These are phyloP conservation scores for Leptopterna dolabrata DNA, from an alignment of 2,888 invertebrate genomes.

Conservation along the genomic window DNA sequence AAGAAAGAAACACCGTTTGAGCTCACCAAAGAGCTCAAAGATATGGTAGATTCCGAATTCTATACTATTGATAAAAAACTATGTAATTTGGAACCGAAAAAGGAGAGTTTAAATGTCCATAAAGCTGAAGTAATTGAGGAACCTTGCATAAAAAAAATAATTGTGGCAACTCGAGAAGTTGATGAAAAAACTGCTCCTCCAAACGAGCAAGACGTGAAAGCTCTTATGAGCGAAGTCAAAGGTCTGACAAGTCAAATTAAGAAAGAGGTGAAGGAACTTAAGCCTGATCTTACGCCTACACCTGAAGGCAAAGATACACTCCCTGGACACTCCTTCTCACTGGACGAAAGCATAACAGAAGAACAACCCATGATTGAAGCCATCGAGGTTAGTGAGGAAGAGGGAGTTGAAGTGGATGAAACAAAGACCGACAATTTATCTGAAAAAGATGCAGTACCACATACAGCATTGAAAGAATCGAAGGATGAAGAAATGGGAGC, in stretches of 20 bases:
- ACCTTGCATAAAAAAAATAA: constrained; percentile 49
- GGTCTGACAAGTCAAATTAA: constrained; percentile 69
- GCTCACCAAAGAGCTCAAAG: constrained; percentile 61
- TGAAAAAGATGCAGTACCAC: background rate
- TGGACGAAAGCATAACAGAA: constrained; percentile 41
- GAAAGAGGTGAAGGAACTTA: constrained; percentile 69
- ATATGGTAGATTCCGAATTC: constrained; percentile 60
- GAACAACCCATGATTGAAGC: constrained; percentile 32
- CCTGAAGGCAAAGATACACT: constrained; percentile 64
- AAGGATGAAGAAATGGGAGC: background rate
- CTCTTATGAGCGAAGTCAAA: constrained; percentile 69
- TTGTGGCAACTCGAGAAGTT: background rate
- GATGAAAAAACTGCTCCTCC: background rate
- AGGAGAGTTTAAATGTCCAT: background rate
- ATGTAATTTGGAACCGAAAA: constrained; percentile 53
- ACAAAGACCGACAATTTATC: background rate
- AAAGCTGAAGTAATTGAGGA: constrained; percentile 55
- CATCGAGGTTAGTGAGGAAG: background rate
- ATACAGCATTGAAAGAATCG: background rate
- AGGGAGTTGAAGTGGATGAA: background rate
- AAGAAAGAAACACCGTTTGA: constrained; percentile 45
- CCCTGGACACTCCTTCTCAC: constrained; percentile 38
- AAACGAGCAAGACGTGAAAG: constrained; percentile 65
- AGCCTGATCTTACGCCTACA: constrained; percentile 70
- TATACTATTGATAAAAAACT: constrained; percentile 53